Conservation (phyloP, 2,888 invertebrate genomes). For the Cinara cedri region DNA sequence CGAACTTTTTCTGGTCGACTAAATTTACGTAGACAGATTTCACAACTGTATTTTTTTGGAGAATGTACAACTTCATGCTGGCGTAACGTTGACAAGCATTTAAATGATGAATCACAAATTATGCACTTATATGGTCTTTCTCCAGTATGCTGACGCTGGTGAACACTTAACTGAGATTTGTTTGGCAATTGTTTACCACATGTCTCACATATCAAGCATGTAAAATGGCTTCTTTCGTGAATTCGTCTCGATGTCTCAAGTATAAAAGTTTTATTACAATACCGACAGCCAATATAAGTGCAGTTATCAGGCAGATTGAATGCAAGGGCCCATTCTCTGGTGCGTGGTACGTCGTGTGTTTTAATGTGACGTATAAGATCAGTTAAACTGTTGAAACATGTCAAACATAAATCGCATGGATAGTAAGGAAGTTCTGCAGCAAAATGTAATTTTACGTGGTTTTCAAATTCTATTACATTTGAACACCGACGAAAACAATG, state of each 20-base stretch:
- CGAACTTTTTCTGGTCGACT: constrained; percentile 51
- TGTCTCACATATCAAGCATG: constrained; percentile 36
- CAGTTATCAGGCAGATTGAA: constrained; percentile 16
- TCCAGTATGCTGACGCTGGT: constrained; percentile 48
- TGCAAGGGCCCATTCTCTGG: constrained; percentile 36
- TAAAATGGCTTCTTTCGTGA: constrained; percentile 40
- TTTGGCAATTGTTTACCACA: constrained; percentile 49
- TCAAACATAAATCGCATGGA: constrained; percentile 39
- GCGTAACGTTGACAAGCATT: constrained; percentile 47
- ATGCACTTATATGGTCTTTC: constrained; percentile 38
- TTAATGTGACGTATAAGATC: constrained; percentile 49
- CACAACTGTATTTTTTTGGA: constrained; percentile 43
- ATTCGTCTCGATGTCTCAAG: constrained; percentile 20
- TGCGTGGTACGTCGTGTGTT: constrained; percentile 9
- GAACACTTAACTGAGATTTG: constrained; percentile 50
- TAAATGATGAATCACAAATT: constrained; percentile 40
- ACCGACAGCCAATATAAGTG: constrained; percentile 2
- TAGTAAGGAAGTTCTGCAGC: neutral
- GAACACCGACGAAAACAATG: constrained; percentile 54
- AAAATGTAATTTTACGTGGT: constrained; percentile 46
- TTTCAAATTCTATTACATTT: constrained; percentile 41
- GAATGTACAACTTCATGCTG: constrained; percentile 50
- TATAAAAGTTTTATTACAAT: constrained; percentile 36
- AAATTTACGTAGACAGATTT: constrained; percentile 41
- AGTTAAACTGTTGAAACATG: constrained; percentile 3